phyloP scores from a whole-genome alignment of 1,140 invertebrate genomes.

The Temnothorax longispinosus region DNA sequence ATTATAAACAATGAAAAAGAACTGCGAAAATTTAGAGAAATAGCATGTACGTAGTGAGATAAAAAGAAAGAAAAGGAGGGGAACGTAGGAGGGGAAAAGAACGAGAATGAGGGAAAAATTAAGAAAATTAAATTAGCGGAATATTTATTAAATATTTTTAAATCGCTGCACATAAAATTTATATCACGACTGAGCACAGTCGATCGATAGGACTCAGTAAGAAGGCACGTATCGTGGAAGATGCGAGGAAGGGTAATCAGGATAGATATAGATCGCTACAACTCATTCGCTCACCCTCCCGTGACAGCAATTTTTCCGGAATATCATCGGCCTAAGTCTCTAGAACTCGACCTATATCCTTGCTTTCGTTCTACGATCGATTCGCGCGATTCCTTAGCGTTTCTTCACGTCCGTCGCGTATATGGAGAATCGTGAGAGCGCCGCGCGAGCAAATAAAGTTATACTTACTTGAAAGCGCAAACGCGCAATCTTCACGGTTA shows the following conservation, averaged over 20 bases:
- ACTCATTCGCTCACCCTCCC: constrained; percentile 37
- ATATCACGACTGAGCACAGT: not conserved
- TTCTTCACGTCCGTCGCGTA: not conserved
- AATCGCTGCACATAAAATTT: constrained; percentile 21
- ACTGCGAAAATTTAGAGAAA: not conserved
- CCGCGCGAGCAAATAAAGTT: not conserved
- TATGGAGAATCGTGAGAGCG: not conserved
- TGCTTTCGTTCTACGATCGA: constrained; percentile 45
- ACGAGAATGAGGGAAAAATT: not conserved
- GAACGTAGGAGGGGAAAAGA: too few relatives aligned
- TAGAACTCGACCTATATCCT: constrained; percentile 47
- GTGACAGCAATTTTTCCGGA: constrained; percentile 47
- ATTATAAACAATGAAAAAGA: not conserved
- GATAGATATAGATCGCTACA: constrained; percentile 43
- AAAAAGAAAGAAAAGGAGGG: not conserved
- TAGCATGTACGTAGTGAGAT: not conserved
- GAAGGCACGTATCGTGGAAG: constrained; percentile 26
- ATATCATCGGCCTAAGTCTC: constrained; percentile 41
- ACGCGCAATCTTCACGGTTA: not conserved
- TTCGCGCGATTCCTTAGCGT: constrained; percentile 7
- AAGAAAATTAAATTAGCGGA: not conserved
- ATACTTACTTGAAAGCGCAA: not conserved
- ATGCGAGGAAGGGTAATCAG: constrained; percentile 44
- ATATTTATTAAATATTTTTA: constrained; percentile 11
- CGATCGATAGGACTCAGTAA: constrained; percentile 43